Evolutionary conservation across 2,888 invertebrate species (phyloP), one percentile per base, ranked within the genome.

Genomic region (Drosophila lutescens): DNA sequence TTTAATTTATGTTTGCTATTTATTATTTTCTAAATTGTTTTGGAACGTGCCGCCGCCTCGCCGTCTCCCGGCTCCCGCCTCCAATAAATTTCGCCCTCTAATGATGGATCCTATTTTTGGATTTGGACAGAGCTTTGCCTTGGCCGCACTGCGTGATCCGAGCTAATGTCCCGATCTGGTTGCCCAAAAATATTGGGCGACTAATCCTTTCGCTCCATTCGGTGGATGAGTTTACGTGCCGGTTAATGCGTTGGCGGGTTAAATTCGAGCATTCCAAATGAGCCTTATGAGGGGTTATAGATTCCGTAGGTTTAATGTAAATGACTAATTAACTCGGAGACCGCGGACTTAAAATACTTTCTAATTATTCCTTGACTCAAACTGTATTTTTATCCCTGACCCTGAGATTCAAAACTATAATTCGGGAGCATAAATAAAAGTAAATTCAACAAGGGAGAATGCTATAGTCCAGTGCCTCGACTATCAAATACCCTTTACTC

Each of bases 1-100:
- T 89, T 90, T 89, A 89, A 90, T 90, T 90, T 90, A 90, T 90
- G 89, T 76, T 87, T 82, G 89, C 89, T 79, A 90, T 90, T 90
- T 90, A 89, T 90, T 90, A 86, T 87, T 83, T 90, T 81, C 85
- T 89, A 90, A 90, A 90, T 90, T 83, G 89, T 84, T 88, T 90
- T 90, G 90, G 90, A 90, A 90, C 90, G 90, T 90, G 90, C 90
- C 90, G 77, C 77, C 60, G 67, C 62, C 51, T 54, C 40, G 63
- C 43, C 47, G 41, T 26, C 26, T 26, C 26, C 8, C 30, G 26
- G 7, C 57, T 54, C 68, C 55, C 43, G 71, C 32, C 70, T 68
- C 70, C 57, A 74, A 84, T 84, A 83, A 86, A 85, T 85, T 82
- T 75, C 40, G 23, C 12, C 51, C 76, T 76, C 72, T 83, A 87